Percentiles rank a stretch among this genome's conserved stretches.
These are phyloP conservation scores for Girardinus metallicus DNA, from an alignment of 2,797 vertebrate genomes.

Conservation along the genomic window DNA sequence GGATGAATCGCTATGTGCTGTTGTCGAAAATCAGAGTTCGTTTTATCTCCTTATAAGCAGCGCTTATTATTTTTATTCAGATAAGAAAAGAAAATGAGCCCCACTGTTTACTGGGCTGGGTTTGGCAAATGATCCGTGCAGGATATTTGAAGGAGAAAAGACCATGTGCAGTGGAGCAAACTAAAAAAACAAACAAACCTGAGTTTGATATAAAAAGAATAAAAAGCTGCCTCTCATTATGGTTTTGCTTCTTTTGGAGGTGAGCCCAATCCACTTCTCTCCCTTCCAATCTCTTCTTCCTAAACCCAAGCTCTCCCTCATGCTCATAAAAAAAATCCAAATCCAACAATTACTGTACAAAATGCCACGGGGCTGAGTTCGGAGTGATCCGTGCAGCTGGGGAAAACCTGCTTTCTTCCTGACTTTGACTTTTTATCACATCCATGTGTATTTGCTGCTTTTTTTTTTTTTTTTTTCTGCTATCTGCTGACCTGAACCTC, in stretches of 20 bases:
- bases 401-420: conserved; percentile 49
- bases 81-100: conserved; percentile 18
- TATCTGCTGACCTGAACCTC: conserved; percentile 44
- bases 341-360: conserved; percentile 59
- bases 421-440: conserved; percentile 44
- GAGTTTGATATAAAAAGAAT: conserved; percentile 34
- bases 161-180: conserved; percentile 31
- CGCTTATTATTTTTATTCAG: conserved; percentile 5
- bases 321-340: conserved; percentile 63
- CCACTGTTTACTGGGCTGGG: conserved; percentile 25
- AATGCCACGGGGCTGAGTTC: conserved; percentile 39
- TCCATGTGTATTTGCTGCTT: conserved; percentile 51
- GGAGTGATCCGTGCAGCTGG: conserved; percentile 62
- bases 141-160: conserved; percentile 45
- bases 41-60: not conserved
- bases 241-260: conserved; percentile 54
- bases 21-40: not conserved
- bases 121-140: conserved; percentile 27
- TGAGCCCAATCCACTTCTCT: conserved; percentile 46
- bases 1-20: not conserved
- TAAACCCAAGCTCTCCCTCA: conserved; percentile 46
- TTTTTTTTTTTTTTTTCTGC: conserved; percentile 11
- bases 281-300: conserved; percentile 49
- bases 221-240: conserved; percentile 50
- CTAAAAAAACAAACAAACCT: conserved; percentile 7